Base-by-base conservation (phyloP, 2,888 invertebrate genomes). In the Ectobius pallidus region DNA sequence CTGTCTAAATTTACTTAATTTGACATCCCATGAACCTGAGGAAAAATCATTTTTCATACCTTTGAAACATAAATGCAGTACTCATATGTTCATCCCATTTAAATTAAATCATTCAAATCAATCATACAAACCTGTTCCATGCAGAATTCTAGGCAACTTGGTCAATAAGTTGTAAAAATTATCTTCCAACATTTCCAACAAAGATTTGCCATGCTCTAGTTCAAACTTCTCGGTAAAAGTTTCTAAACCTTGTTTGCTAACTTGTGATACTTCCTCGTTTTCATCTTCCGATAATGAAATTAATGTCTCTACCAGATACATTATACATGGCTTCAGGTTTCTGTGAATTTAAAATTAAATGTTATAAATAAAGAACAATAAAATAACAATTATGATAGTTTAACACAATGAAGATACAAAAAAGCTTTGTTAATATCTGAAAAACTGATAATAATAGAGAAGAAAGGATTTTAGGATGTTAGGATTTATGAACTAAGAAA, bases 221-320 rank as follows among this genome's bases (percentile, higher is more conserved):
- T 81, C 79, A 20, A 87, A 84, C 4, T 84, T 84, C 16, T 78
- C 80, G 27, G 82, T 83, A 77, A 88, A 85, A 76, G 79, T 82
- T 22, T 80, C 81, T 4, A 84, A 79, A 74, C 79, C 80, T 22
- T 76, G 65, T 22, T 78, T 80, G 75, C 87, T 86, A 67, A 80
- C 78, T 3, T 78, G 75, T 16, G 85, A 79, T 16, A 93, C 87
- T 74, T 86, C 83, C 0, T 81, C 78, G 74, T 85, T 83, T 9
- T 87, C 87, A 82, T 94, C 93, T 80, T 91, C 89, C 0, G 90
- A 87, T 32, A 93, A 82, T 0, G 89, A 85, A 75, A 94, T 87
- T 7, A 92, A 81, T 39, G 90, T 87, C 81, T 93, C 92, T 2
- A 93, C 7, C n/a, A 90, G 83, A 75, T 86, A 82, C n/a, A 87